Evolutionary conservation across 2,888 invertebrate species (phyloP), one percentile per base, ranked within the genome.

Genomic region (Argynnis bischoffii): DNA sequence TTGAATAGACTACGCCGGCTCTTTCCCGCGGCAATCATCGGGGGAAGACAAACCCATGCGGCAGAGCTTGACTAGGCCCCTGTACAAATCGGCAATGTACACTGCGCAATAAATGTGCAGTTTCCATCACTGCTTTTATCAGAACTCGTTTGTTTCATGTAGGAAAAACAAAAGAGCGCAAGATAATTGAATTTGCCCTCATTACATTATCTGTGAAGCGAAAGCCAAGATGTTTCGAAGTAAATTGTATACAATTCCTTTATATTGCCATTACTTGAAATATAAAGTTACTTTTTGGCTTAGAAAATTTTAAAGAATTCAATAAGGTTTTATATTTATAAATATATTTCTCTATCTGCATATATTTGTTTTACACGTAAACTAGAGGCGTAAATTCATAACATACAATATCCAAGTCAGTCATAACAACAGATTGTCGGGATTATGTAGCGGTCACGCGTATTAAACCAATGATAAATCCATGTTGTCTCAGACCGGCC

Each of bases 1-100:
- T 90, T 91, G 90, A 91, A 92, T 92, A 91, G 90, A 92, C 88
- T 81, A 87, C 81, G 86, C 84, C 81, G 78, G 81, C 90, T 89
- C 90, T 87, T 85, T 89, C 88, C 73, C 82, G 77, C 86, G 78
- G 76, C 74, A 69, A 69, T 70, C 78, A 75, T 81, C 82, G 77
- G 78, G 79, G 79, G 77, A 68, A 77, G 77, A 50, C 74, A 77
- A 74, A 79, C 69, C 64, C 69, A 65, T 51, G 63, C 72, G 76
- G 77, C 81, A 87, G 90, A 92, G 93, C 48, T 53, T 21, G 53
- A 16, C 53, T 59, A n/a, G 92, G 83, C 79, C 81, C 75, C 80
- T 78, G 83, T 88, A 88, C 89, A 88, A 89, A 90, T 90, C 87
- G 83, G 80, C 87, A 83, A 85, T 85, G 87, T 89, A 90, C 83